phyloP scores from a whole-genome alignment of 1,140 invertebrate genomes.

The Calliopsis andreniformis region DNA sequence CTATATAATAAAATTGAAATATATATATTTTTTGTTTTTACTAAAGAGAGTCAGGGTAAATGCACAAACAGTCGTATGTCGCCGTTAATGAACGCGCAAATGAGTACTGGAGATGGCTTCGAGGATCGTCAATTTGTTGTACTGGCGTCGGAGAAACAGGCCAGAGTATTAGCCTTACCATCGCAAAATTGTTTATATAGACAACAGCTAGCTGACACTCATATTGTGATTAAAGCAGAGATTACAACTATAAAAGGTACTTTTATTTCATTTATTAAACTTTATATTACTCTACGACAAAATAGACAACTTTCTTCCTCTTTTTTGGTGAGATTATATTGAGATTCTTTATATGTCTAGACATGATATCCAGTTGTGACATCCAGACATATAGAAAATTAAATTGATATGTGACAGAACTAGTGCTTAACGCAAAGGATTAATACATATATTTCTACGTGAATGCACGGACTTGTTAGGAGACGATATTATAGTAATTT shows the following conservation, averaged over 20 bases:
- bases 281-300: not conserved
- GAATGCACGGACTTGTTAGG: too few relatives aligned
- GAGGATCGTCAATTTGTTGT: constrained; percentile 96
- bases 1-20: constrained; percentile 26
- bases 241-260: constrained; percentile 95
- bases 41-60: constrained; percentile 75
- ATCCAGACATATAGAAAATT: too few relatives aligned
- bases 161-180: constrained; percentile 95
- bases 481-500: too few relatives aligned
- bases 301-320: too few relatives aligned
- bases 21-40: constrained; percentile 45
- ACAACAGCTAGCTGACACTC: constrained; percentile 91
- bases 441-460: too few relatives aligned
- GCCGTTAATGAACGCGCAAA: constrained; percentile 84
- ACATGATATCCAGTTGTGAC: too few relatives aligned
- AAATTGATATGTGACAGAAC: too few relatives aligned
- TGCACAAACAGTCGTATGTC: constrained; percentile 85
- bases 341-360: too few relatives aligned
- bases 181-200: constrained; percentile 95
- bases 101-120: constrained; percentile 81
- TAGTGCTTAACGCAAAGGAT: too few relatives aligned
- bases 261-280: constrained; percentile 5
- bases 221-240: constrained; percentile 97
- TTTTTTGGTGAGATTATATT: too few relatives aligned
- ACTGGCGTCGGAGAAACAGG: constrained; percentile 96